phyloP scores from a whole-genome alignment of 2,888 invertebrate species.

The Ctena decussata region DNA sequence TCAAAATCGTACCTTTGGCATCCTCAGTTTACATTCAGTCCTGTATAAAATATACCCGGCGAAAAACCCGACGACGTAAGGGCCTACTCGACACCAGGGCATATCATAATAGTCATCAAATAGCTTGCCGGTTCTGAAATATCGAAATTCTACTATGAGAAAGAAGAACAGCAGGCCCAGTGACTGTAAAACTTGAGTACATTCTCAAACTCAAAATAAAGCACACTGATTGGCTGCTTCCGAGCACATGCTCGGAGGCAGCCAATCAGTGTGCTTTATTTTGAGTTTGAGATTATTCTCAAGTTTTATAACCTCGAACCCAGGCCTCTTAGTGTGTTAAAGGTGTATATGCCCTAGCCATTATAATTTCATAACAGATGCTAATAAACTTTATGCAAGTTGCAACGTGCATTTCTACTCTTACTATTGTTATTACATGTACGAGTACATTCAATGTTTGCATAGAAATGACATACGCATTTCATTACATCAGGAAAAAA shows the following conservation, averaged over 20 bases:
- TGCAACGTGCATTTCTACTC: no score
- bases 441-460: no score
- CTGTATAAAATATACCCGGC: conserved; percentile 47
- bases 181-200: no score
- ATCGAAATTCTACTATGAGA: not conserved
- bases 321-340: not conserved
- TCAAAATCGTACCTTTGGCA: conserved; percentile 44
- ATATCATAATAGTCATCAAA: conserved; percentile 46
- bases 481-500: no score
- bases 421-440: no score
- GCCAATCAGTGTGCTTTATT: no score
- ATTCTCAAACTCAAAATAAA: no score
- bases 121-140: not conserved
- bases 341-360: not conserved
- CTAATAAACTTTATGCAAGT: no score
- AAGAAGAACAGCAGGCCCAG: not conserved
- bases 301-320: not conserved
- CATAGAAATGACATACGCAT: no score
- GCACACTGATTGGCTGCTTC: no score
- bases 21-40: conserved; percentile 36
- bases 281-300: no score
- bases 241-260: no score
- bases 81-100: conserved; percentile 51
- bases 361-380: not conserved
- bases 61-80: conserved; percentile 47